Evolutionary conservation across 2,797 vertebrate species (phyloP).

Genomic region (Aselliscus stoliczkanus): DNA sequence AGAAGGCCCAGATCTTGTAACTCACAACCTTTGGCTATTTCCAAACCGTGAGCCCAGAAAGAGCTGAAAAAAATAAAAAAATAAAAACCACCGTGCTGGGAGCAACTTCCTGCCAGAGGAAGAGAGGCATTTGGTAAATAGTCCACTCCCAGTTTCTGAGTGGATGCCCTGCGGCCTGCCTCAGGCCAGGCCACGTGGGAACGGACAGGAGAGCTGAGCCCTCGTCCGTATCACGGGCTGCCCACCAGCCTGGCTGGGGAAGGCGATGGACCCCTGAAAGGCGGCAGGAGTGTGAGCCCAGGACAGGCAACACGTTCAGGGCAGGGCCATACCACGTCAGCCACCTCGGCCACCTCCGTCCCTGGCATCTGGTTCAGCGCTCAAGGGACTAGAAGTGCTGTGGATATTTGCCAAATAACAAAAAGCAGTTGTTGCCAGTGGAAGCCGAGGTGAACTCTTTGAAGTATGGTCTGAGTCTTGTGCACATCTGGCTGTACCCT

Average conservation of each 20-base stretch:
- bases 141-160: slow-evolving; percentile 60
- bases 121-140: slow-evolving; percentile 64
- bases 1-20: slow-evolving; percentile 48
- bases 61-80: background rate
- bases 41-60: slow-evolving; percentile 63
- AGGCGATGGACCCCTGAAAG: background rate
- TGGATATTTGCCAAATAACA: background rate
- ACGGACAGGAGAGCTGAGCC: background rate
- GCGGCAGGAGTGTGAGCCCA: background rate
- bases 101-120: slow-evolving; percentile 69
- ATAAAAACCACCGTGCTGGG: slow-evolving; percentile 29
- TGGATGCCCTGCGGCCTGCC: background rate
- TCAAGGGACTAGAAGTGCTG: accelerated
- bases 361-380: background rate
- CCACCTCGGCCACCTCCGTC: background rate
- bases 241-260: background rate
- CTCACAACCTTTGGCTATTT: slow-evolving; percentile 51
- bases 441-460: background rate
- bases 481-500: background rate
- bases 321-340: accelerated
- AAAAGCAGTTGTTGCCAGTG: background rate
- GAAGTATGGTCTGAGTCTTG: background rate
- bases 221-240: background rate
- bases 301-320: background rate
- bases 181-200: background rate